phyloP scores from a whole-genome alignment of 2,797 vertebrate genomes.

The Tiaroga cobitis region DNA sequence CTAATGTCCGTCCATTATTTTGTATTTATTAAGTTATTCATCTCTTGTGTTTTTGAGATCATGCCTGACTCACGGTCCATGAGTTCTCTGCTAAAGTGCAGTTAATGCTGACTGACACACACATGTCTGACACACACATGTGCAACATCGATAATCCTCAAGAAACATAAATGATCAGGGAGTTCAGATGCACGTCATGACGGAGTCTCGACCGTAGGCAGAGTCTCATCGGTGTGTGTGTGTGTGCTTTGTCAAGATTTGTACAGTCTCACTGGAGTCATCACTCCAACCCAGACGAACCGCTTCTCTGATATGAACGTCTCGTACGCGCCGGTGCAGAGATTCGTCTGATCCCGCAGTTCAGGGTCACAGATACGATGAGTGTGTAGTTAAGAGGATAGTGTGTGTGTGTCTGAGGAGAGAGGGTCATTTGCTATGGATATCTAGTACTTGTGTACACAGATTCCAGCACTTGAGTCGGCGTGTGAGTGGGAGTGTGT shows the following conservation, averaged over 20 bases:
- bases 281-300: conserved; percentile 4
- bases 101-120: not conserved
- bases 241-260: conserved; percentile 24
- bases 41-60: not conserved
- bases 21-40: not conserved
- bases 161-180: not conserved
- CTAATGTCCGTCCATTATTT: no score
- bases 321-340: not conserved
- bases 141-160: not conserved
- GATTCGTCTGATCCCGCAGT: conserved; percentile 11
- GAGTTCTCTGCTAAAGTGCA: not conserved
- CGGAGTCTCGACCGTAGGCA: not conserved
- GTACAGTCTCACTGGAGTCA: conserved; percentile 18
- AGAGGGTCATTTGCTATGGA: conserved; percentile 25
- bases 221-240: not conserved
- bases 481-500: conserved; percentile 5
- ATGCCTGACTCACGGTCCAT: not conserved
- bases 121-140: not conserved
- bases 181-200: not conserved
- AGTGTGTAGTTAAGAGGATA: conserved; percentile 32
- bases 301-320: not conserved
- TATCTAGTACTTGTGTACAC: conserved; percentile 11
- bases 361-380: not conserved
- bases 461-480: not conserved
- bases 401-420: conserved; percentile 2